Conservation (phyloP, 2,797 vertebrate genomes). For the Enteromius treurensis region DNA sequence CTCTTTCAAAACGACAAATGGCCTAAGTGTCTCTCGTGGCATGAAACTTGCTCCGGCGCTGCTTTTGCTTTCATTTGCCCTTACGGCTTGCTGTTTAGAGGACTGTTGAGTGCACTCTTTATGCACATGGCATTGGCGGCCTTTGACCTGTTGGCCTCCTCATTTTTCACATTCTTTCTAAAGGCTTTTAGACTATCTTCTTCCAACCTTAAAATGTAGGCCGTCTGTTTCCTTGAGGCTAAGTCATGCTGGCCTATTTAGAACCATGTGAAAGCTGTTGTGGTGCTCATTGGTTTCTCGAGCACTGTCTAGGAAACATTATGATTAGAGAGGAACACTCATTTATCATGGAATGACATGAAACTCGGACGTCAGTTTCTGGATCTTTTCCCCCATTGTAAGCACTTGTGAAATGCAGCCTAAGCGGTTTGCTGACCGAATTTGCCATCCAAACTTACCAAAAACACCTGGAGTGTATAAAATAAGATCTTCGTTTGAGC, state of each 20-base stretch:
- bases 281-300: background rate
- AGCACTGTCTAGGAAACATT: conserved; percentile 8
- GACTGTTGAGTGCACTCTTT: conserved; percentile 15
- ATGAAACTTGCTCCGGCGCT: background rate
- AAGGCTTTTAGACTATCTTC: conserved; percentile 34
- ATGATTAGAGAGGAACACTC: background rate
- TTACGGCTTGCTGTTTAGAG: conserved; percentile 16
- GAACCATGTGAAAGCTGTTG: conserved; percentile 11
- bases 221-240: conserved; percentile 34
- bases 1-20: conserved; percentile 35
- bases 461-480: conserved; percentile 21
- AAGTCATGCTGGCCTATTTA: conserved; percentile 35
- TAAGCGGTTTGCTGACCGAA: conserved; percentile 18
- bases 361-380: background rate
- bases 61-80: conserved; percentile 29
- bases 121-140: background rate
- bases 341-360: conserved; percentile 15
- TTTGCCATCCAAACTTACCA: conserved; percentile 5
- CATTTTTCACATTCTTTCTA: conserved; percentile 48
- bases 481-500: conserved; percentile 17
- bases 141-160: conserved; percentile 32
- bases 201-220: conserved; percentile 44
- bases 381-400: conserved; percentile 12
- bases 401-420: conserved; percentile 27
- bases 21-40: conserved; percentile 11